Base-by-base conservation (phyloP, 2,113 vertebrate species). In the Eolophus roseicapilla region DNA sequence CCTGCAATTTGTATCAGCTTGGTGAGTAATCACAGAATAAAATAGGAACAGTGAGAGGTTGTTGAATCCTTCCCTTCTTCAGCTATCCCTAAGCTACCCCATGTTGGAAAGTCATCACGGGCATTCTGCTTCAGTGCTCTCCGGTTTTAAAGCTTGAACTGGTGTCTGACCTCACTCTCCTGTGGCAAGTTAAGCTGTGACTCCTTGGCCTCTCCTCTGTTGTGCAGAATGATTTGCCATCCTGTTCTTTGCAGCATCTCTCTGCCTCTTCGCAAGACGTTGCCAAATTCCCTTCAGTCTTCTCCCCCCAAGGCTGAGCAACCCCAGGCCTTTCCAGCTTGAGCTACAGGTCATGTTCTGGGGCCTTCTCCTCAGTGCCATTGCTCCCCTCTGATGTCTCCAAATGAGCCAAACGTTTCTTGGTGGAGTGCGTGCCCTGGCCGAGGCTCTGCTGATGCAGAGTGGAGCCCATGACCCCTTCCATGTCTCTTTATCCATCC, bases 401-500 rank as follows among this genome's bases (percentile, higher is more conserved):
- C 41, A 11, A 29, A n/a, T 17, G 74, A 90, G 44, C 37, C 43
- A 24, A 5, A 19, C 3, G 6, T 57, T 83, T 62, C 80, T 55
- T 35, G 10, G 33, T 16, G 55, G 21, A 16, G 29, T 29, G 41
- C 1, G 5, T 8, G 79, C 27, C 50, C 75, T 20, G 70, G 18
- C 53, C 29, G 35, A 57, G 44, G 27, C 16, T 47, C 50, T 83
- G 43, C 49, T 18, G 6, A 13, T 1, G 11, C 4, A 2, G 53
- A 33, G 74, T 8, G 18, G 37, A 49, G 31, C 9, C 21, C 60
- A 11, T 33, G 39, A 76, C 63, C 79, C 67, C 21, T 79, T 87
- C 14, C 7, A 0, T 4, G 33, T 2, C 65, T 3, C 4, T 2
- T 52, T 33, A 37, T 35, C 90, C 13, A 0, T 33, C 39, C 37